Evolutionary conservation across 2,888 invertebrate species (phyloP), one percentile per base, ranked within the genome.

Genomic region (Aspidiotus destructor): DNA sequence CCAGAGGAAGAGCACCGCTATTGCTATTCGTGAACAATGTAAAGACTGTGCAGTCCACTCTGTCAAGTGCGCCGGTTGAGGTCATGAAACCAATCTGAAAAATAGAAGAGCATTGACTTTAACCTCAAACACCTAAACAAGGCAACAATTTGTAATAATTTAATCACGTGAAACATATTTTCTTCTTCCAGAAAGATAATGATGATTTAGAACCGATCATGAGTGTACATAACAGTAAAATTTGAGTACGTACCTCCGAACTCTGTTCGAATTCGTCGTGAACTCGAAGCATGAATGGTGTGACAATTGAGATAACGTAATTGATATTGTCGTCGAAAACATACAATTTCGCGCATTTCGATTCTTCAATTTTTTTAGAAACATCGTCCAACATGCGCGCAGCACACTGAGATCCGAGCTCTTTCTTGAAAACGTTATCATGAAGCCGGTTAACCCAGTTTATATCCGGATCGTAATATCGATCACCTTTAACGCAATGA

Each of bases 11-110:
- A 28, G 53, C 55, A 55, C 64, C 64, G 13, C 53, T 54, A 55
- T 41, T 53, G 54, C 64, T 53, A 54, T 64, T 64, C 15, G 64
- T 64, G 54, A 54, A 54, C 7, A 64, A 53, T n/a, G 54, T 13
- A n/a, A 62, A 64, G 8, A 55, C 0, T 54, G 52, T 64, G 15
- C 64, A 55, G n/a, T 54, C 55, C 42, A 15, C 52, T 52, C 40
- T 16, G 53, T 64, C 64, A 53, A 64, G 41, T 53, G 40, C 54
- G n/a, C 64, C 64, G 16, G 55, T 41, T 11, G 54, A 15, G 2
- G 28, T 28, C 28, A 28, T 28, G 5, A 28, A 28, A 28, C 2
- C 28, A 5, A 28, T 28, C 28, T 28, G 5, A 3, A 28, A 28
- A 28, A 28, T 28, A 28, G 28, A 28, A 28, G 28, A 28, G 28